Base-by-base conservation (phyloP, 2,888 invertebrate genomes). In the Philereme transversata region DNA sequence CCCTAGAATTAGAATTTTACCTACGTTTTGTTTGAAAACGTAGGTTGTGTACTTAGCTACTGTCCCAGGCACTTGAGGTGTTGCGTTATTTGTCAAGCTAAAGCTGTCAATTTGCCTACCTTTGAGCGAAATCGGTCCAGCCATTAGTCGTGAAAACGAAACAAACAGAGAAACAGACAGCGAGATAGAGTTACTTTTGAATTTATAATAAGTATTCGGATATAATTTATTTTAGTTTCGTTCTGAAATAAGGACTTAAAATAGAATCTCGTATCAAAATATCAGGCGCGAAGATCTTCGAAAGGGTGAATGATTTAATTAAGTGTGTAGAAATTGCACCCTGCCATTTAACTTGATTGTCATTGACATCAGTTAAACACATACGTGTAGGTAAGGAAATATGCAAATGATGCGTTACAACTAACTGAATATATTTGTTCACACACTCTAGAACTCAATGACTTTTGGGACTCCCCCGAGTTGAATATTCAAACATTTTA, bases 371-470 rank as follows among this genome's bases (percentile, higher is more conserved):
- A 86, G 87, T 88, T 5, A 38, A 52, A 46, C 33, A 22, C 22
- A 48, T 46, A 46, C 51, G 10, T 45, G 36, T 44, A 52, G 43
- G 38, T 40, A 22, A 11, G 38, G 22, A 45, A 35, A 9, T 90
- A 89, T 91, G 90, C 88, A 90, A 90, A 91, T 91, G 81, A 86
- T 84, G 79, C 82, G 86, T 84, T 77, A 80, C 81, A 77, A 75
- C 78, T 89, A 92, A 91, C 90, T 90, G 90, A 90, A 90, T 90
- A 88, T 87, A 86, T 86, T 83, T 88, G 90, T 90, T 81, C 78
- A 69, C 60, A 74, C 73, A 72, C 69, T 74, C 71, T 74, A 81
- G 82, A 79, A 75, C 67, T 68, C 74, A 67, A 83, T 83, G 83
- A 82, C 86, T 85, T 83, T 78, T 78, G 76, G 77, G 77, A 75